phyloP scores from a whole-genome alignment of 2,797 vertebrate genomes.

The Phylloscopus collybita region DNA sequence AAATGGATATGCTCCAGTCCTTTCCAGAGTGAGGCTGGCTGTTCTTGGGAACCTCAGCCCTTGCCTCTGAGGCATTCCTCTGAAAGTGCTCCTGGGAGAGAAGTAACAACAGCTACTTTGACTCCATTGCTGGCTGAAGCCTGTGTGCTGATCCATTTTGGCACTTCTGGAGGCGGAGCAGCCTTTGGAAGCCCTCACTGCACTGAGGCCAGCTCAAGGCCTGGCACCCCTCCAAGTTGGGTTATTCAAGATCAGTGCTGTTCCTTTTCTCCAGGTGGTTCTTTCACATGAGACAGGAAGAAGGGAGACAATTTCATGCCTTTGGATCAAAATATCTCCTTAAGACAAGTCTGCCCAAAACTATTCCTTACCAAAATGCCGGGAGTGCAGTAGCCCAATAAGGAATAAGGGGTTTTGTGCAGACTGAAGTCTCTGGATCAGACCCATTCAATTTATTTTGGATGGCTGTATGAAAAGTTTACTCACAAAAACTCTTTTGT shows the following conservation, averaged over 20 bases:
- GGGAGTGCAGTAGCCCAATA: not conserved
- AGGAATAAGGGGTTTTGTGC: not conserved
- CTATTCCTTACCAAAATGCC: constrained; percentile 9
- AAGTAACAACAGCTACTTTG: constrained; percentile 52
- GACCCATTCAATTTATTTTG: not conserved
- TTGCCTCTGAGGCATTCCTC: not conserved
- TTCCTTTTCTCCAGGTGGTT: constrained; percentile 47
- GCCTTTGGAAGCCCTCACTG: constrained; percentile 38
- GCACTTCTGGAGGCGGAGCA: constrained; percentile 54
- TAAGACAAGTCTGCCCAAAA: not conserved
- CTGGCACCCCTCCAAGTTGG: constrained; percentile 57
- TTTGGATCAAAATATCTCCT: constrained; percentile 40
- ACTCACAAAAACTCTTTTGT: constrained; percentile 37
- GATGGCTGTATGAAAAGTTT: not conserved
- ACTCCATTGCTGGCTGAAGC: constrained; percentile 34
- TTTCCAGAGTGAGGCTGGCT: not conserved
- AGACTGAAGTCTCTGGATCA: constrained; percentile 11
- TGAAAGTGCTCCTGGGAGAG: not conserved
- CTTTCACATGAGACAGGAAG: constrained; percentile 17
- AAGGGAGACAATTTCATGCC: constrained; percentile 28
- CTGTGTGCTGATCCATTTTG: constrained; percentile 21
- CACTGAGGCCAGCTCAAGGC: not conserved
- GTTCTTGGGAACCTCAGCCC: not conserved
- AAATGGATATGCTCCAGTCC: not conserved
- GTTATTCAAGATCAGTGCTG: constrained; percentile 49